Evolutionary conservation across 1,140 invertebrate species (phyloP).

Genomic region (Paraescarpia echinospica): DNA sequence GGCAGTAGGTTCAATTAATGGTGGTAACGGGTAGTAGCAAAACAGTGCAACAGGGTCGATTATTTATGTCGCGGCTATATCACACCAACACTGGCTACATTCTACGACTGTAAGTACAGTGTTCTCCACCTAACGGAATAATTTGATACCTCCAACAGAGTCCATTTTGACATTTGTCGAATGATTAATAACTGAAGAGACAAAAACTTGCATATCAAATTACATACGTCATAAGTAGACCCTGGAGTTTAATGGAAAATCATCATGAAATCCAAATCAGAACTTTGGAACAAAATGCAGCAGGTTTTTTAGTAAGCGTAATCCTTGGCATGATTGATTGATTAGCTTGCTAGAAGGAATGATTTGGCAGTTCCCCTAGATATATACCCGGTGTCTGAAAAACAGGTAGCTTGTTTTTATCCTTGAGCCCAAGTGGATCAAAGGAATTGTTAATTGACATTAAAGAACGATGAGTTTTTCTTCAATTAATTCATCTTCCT

Average conservation of each 20-base stretch:
- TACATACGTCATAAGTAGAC: too few species aligned
- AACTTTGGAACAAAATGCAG: neutral
- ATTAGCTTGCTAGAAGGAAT: neutral
- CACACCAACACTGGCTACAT: too few species aligned
- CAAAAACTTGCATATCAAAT: too few species aligned
- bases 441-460: neutral
- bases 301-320: neutral
- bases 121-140: too few species aligned
- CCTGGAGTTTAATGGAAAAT: neutral
- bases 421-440: neutral
- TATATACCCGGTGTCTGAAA: neutral
- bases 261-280: neutral
- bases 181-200: too few species aligned
- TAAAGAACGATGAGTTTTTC: neutral
- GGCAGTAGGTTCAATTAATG: neutral
- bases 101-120: too few species aligned
- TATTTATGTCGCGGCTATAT: too few species aligned
- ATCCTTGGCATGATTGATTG: neutral
- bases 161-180: too few species aligned
- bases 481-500: neutral
- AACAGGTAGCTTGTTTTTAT: neutral
- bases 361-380: neutral
- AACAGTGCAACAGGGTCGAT: neutral
- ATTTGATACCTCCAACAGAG: too few species aligned
- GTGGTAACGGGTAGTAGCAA: neutral